Base-by-base conservation (phyloP, 2,113 vertebrate genomes). In the Lanius collurio region DNA sequence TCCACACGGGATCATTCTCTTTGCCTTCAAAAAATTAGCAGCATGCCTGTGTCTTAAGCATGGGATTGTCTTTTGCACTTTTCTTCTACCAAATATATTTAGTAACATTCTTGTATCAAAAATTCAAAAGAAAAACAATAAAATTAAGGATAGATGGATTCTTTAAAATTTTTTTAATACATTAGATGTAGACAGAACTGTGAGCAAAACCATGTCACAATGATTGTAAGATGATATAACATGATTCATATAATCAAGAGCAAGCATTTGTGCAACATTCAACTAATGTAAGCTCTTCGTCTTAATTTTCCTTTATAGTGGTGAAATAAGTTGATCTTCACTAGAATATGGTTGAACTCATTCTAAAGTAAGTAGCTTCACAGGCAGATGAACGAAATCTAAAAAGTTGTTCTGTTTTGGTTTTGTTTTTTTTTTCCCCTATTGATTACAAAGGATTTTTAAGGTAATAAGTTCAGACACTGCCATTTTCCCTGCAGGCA, bases 371-470 rank as follows among this genome's bases (percentile, higher is more conserved):
- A 41, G 20, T 46, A 28, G 83, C 15, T 83, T 22, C 33, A 90
- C 5, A n/a, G 3, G 5, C 49, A 50, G 37, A 47, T 31, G 13
- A 81, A 8, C 10, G 9, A 60, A 68, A 62, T 46, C 6, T 7
- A 33, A 71, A n/a, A 68, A 33, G 0, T 11, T 52, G 1, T 6
- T 49, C 19, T 76, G 8, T 7, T 57, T 67, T 60, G 1, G 13
- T 23, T 44, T 67, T 60, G 1, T 10, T 23, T 44, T 15, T 56
- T 49, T 31, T 49, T 31, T 5, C 11, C 8, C 1, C 0, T 41
- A 13, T 44, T 59, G 22, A 46, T 49, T 63, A 37, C 15, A 35
- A 71, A 49, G 21, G 6, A 27, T 19, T 5, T 37, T 94, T 53
- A 39, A 75, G 20, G 11, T 41, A 24, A 53, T 5, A 16, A 44